Percentiles rank a stretch among this genome's conserved stretches.
phyloP scores from a whole-genome alignment of 2,113 vertebrate species.

The Barnardius zonarius region DNA sequence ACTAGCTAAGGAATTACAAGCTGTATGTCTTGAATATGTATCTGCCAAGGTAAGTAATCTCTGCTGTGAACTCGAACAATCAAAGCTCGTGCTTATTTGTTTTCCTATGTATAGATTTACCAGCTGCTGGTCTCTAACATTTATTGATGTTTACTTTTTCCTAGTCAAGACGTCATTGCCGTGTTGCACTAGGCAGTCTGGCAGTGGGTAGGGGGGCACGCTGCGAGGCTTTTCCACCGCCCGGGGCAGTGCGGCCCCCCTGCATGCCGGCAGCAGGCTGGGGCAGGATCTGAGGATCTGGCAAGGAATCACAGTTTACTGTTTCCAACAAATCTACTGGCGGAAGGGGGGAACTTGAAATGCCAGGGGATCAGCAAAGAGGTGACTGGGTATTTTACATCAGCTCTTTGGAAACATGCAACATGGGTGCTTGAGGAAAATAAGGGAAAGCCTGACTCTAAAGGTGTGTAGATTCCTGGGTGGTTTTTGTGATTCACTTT shows the following conservation, averaged over 20 bases:
- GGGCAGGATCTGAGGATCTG: background rate
- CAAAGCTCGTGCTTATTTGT: constrained; percentile 47
- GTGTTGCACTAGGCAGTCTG: background rate
- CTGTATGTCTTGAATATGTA: constrained; percentile 9
- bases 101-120: constrained; percentile 68
- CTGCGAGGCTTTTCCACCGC: background rate
- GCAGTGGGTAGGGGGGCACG: background rate
- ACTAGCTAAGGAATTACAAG: constrained; percentile 32
- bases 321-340: background rate
- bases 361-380: background rate
- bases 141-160: constrained; percentile 40
- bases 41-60: constrained; percentile 73
- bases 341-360: background rate
- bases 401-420: background rate
- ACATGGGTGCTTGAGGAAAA: background rate
- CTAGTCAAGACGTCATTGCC: background rate
- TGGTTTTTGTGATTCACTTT: background rate
- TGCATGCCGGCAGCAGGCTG: background rate
- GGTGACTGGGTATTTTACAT: background rate
- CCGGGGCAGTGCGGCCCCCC: background rate
- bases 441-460: background rate
- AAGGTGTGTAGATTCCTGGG: background rate
- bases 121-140: constrained; percentile 53
- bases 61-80: constrained; percentile 48
- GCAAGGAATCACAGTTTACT: background rate